A percentile compares a stretch with the other conserved stretches of the same genome.
Conservation (phyloP, 2,888 invertebrate species). For the Congeria kusceri region DNA sequence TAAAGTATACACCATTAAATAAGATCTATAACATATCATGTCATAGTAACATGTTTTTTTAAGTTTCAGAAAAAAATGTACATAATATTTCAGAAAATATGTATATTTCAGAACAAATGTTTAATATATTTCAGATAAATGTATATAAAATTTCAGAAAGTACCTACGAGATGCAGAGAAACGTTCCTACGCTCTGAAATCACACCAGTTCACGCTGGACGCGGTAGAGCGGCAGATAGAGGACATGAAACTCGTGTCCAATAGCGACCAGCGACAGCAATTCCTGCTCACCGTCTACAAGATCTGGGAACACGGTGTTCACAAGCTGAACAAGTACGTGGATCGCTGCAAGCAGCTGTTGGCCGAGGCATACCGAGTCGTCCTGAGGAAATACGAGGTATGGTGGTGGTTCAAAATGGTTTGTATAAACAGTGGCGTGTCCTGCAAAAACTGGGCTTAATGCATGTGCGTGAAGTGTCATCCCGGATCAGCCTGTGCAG, state of each 20-base stretch:
- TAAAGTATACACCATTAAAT: too few relatives aligned
- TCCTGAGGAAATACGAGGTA: constrained; percentile 74
- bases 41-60: too few relatives aligned
- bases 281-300: constrained; percentile 86
- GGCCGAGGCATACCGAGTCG: constrained; percentile 77
- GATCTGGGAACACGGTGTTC: constrained; percentile 86
- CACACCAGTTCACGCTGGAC: constrained; percentile 86
- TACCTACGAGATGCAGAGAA: constrained; percentile 95
- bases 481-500: too few relatives aligned
- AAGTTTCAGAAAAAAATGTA: too few relatives aligned
- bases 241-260: constrained; percentile 86
- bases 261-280: constrained; percentile 71
- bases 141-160: constrained; percentile 87
- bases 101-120: too few relatives aligned
- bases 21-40: too few relatives aligned
- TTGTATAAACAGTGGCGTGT: too few relatives aligned
- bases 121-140: too few relatives aligned
- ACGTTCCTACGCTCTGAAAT: constrained; percentile 92
- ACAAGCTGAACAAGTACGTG: constrained; percentile 63
- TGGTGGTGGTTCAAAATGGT: too few relatives aligned
- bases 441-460: too few relatives aligned
- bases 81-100: too few relatives aligned
- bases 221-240: constrained; percentile 86
- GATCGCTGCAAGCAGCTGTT: constrained; percentile 78
- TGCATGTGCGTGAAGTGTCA: too few relatives aligned